These are phyloP conservation scores for Drosophila austrosaltans DNA, from an alignment of 2,888 invertebrate genomes.

Conservation along the genomic window DNA sequence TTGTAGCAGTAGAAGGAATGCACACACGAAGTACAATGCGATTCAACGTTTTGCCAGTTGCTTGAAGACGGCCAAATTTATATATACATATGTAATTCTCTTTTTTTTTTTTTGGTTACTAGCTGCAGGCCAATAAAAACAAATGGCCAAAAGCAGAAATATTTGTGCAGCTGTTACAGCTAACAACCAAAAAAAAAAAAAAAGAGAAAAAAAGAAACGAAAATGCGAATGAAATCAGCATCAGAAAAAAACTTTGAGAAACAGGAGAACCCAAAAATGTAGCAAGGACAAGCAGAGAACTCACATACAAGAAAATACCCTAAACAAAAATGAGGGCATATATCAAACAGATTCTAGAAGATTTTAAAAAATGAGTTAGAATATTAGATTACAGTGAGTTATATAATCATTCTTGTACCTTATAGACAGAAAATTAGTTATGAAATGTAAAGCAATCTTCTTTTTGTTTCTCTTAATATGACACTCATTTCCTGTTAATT, in stretches of 20 bases:
- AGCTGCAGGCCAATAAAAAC: constrained; percentile 41
- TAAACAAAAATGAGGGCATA: background rate
- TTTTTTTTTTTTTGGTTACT: background rate
- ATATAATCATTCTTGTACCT: too few species aligned
- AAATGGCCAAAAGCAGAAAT: constrained; percentile 43
- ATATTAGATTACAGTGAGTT: too few species aligned
- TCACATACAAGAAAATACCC: background rate
- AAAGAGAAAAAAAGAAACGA: constrained; percentile 28
- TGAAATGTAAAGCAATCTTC: too few species aligned
- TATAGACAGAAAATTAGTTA: too few species aligned
- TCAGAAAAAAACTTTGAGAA: background rate
- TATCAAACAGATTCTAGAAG: too few species aligned
- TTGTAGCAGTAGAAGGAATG: constrained; percentile 23
- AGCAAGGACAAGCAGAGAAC: background rate
- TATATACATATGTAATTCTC: background rate
- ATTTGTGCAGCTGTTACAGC: constrained; percentile 51
- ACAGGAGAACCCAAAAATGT: constrained; percentile 5
- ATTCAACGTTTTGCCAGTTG: background rate
- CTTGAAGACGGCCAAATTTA: constrained; percentile 4
- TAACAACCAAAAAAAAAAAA: constrained; percentile 2
- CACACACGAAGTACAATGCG: constrained; percentile 28
- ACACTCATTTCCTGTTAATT: too few species aligned
- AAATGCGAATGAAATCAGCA: constrained; percentile 30
- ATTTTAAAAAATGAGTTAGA: too few species aligned
- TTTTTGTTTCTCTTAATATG: too few species aligned